These are phyloP conservation scores for Tiliqua scincoides DNA, from an alignment of 2,113 vertebrate genomes.

Conservation along the genomic window DNA sequence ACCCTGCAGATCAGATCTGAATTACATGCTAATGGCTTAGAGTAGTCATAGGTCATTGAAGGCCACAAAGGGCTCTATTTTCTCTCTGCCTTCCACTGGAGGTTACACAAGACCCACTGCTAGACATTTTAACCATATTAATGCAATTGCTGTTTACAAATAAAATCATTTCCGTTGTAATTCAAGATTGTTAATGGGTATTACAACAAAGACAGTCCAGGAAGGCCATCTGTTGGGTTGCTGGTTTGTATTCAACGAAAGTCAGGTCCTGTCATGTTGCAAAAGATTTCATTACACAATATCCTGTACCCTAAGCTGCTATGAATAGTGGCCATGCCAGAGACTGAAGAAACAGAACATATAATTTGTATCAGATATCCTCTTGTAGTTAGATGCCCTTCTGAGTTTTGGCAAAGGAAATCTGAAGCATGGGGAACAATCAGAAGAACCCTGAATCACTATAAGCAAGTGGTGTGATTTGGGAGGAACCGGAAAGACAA, in stretches of 20 bases:
- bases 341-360: slow-evolving; percentile 12
- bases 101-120: not conserved
- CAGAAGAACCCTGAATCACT: not conserved
- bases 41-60: not conserved
- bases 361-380: slow-evolving; percentile 23
- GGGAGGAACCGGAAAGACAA: not conserved
- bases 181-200: not conserved
- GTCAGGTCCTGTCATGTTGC: not conserved
- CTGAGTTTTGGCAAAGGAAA: slow-evolving; percentile 22
- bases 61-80: not conserved
- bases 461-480: not conserved
- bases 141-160: not conserved
- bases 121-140: not conserved
- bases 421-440: slow-evolving; percentile 21
- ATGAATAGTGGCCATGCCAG: slow-evolving; percentile 13
- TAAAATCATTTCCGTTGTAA: not conserved
- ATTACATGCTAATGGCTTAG: not conserved
- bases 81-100: not conserved
- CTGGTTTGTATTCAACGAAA: not conserved
- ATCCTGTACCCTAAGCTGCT: slow-evolving; percentile 28
- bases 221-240: not conserved
- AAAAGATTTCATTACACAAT: slow-evolving; percentile 16
- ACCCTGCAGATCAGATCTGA: not conserved
- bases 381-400: slow-evolving; percentile 29
- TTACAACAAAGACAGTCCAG: not conserved